phyloP scores from a whole-genome alignment of 2,113 vertebrate genomes.

The Ursus arctos region DNA sequence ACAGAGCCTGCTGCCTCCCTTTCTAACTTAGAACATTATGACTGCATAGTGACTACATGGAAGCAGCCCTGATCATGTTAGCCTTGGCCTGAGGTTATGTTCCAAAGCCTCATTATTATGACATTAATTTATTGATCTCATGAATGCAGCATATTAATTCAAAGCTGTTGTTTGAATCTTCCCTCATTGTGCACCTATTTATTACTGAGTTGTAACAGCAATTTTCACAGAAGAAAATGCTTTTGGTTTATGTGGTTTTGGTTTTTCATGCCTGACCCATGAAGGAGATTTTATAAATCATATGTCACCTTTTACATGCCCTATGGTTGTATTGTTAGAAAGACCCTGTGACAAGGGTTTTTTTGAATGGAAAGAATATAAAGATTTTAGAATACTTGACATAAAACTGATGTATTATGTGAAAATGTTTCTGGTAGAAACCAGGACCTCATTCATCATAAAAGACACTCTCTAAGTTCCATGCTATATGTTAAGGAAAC shows the following conservation, averaged over 20 bases:
- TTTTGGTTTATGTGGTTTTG: slow-evolving; percentile 39
- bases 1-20: not conserved
- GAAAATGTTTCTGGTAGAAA: slow-evolving; percentile 82
- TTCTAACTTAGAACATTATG: not conserved
- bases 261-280: slow-evolving; percentile 44
- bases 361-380: slow-evolving; percentile 77
- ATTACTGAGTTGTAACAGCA: slow-evolving; percentile 16
- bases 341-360: not conserved
- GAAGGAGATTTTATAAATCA: slow-evolving; percentile 55
- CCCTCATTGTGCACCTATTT: not conserved
- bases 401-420: slow-evolving; percentile 84
- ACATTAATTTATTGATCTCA: not conserved
- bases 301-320: slow-evolving; percentile 20
- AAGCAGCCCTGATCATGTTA: not conserved
- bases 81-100: not conserved
- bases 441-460: slow-evolving; percentile 80
- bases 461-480: slow-evolving; percentile 38
- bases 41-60: not conserved
- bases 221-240: slow-evolving; percentile 44
- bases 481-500: slow-evolving; percentile 76
- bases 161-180: slow-evolving; percentile 47
- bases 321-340: slow-evolving; percentile 51
- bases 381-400: slow-evolving; percentile 82
- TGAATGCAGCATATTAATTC: slow-evolving; percentile 20
- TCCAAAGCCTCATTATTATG: slow-evolving; percentile 19